Evolutionary conservation across 2,113 vertebrate genomes (phyloP).

Genomic region (Excalfactoria chinensis): DNA sequence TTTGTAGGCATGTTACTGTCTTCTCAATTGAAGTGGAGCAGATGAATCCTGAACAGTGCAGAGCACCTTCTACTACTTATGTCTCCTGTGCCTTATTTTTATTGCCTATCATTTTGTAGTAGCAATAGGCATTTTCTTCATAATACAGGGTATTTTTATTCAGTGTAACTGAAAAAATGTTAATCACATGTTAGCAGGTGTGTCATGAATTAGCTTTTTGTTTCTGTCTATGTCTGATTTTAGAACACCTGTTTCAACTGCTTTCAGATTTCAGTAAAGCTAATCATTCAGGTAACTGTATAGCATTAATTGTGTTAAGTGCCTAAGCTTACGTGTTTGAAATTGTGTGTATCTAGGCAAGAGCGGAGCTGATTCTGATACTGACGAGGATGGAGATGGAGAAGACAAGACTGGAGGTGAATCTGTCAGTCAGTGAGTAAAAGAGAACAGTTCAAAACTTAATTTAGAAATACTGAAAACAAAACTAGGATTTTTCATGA

Average conservation of each 20-base stretch:
- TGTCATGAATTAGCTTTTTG: background rate
- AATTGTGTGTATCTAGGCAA: conserved; percentile 80
- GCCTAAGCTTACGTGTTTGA: conserved; percentile 39
- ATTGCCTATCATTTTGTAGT: background rate
- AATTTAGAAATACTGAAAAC: background rate
- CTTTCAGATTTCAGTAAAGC: background rate
- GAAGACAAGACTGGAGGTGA: conserved; percentile 74
- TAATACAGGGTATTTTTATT: background rate
- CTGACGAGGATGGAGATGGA: conserved; percentile 81
- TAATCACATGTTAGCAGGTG: background rate
- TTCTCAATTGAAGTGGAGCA: background rate
- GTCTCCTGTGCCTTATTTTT: background rate
- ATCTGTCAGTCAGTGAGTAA: conserved; percentile 86
- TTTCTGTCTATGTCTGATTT: background rate
- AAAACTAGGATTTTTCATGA: background rate
- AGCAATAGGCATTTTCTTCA: background rate
- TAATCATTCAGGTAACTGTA: background rate
- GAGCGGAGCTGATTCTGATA: conserved; percentile 78
- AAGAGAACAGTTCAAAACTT: conserved; percentile 34
- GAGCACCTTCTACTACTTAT: background rate
- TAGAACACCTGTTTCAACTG: background rate
- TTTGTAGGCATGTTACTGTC: background rate
- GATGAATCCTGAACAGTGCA: rapidly evolving
- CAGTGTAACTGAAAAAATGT: background rate
- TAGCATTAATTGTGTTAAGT: background rate